Evolutionary conservation across 2,797 vertebrate species (phyloP).

Genomic region (Chrysocyon brachyurus): DNA sequence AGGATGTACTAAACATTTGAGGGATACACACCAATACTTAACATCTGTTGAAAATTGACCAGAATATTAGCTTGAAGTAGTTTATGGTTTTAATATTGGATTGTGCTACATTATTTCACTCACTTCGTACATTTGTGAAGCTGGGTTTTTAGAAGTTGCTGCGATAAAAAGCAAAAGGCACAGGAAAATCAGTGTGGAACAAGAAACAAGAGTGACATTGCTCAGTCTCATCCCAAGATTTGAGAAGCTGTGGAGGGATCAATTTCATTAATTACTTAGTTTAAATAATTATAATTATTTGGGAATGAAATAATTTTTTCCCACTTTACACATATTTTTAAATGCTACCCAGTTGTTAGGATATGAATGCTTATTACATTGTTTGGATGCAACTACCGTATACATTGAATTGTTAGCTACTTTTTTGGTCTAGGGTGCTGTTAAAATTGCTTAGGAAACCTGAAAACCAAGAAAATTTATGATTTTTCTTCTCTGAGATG

Average conservation of each 20-base stretch:
- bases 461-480: conserved; percentile 10
- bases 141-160: not conserved
- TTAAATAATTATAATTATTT: not conserved
- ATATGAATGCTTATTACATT: not conserved
- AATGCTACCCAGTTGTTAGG: not conserved
- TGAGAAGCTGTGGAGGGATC: not conserved
- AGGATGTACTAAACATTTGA: not conserved
- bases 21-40: not conserved
- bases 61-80: not conserved
- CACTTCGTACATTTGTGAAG: not conserved
- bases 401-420: not conserved
- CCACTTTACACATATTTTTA: not conserved
- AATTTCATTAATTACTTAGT: not conserved
- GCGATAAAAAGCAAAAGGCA: not conserved
- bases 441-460: not conserved
- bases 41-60: not conserved
- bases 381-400: not conserved
- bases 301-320: not conserved
- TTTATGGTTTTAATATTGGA: not conserved
- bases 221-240: not conserved
- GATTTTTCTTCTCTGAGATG: conserved; percentile 43
- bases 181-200: not conserved
- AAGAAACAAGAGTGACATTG: not conserved
- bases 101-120: not conserved
- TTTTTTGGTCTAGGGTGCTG: not conserved